Evolutionary conservation across 2,888 invertebrate species (phyloP), one percentile per base, ranked within the genome.

Genomic region (Hirudinaria manillensis): DNA sequence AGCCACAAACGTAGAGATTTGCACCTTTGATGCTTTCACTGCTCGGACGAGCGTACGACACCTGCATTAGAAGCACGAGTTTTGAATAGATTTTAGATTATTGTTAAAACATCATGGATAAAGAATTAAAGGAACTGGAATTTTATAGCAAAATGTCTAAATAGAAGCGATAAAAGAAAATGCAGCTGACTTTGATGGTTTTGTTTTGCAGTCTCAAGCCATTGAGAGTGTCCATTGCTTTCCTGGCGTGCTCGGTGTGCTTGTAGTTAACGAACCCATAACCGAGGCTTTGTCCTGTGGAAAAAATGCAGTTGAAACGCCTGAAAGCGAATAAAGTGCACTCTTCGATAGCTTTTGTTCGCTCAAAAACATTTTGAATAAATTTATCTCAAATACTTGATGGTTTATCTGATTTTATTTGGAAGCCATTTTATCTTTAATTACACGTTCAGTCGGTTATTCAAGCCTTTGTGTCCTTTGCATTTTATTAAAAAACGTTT

Each of bases 231-330:
- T 93, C 92, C 86, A 99, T 97, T 78, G 99, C 99, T 88, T 98
- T 96, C 86, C 95, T 94, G 78, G 99, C 99, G 87, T 99, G 98
- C 87, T 96, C 95, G 75, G 94, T 90, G 81, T 94, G 90, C 86
- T 94, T 93, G 88, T 98, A 99, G 89, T 99, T 99, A 84, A 99
- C 99, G 88, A 99, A 99, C 81, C 98, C 99, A 88, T 99, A 99
- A 83, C 99, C 99, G 84, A 99, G 90, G 88, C 96, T 97, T 88
- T 99, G 99, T 82, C 99, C 99, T 88, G 82, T 24, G 29, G n/a
- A n/a, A 6, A 45, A 45, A 45, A 45, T 45, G 10, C 7, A 13
- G 61, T 61, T 61, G 19, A n/a, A n/a, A n/a, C n/a, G 45, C 45
- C 1, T 6, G n/a, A 13, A 27, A 27, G 29, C 13, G 29, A 7